phyloP scores from a whole-genome alignment of 2,797 vertebrate genomes.

The Morus bassanus region DNA sequence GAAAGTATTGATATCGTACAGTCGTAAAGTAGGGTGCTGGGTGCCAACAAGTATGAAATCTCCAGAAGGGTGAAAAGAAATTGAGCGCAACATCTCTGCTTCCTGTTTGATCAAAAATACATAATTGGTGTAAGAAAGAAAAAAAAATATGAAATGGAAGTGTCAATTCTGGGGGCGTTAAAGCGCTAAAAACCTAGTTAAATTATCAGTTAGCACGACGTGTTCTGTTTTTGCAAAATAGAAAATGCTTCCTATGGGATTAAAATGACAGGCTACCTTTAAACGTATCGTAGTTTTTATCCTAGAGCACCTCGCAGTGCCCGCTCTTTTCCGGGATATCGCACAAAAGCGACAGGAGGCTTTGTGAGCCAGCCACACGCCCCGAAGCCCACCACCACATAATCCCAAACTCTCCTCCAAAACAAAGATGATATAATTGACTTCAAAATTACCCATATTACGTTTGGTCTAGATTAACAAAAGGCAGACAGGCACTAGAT shows the following conservation, averaged over 20 bases:
- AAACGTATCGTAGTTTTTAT: neutral
- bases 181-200: neutral
- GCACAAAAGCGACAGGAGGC: neutral
- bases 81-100: constrained; percentile 96
- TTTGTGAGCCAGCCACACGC: neutral
- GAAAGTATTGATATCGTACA: constrained; percentile 98
- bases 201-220: neutral
- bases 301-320: neutral
- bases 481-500: neutral
- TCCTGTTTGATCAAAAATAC: constrained; percentile 78
- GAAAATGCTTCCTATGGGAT: neutral
- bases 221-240: neutral
- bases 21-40: constrained; percentile 93
- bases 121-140: neutral
- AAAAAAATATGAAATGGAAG: neutral
- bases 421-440: accelerated
- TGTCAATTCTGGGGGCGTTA: neutral
- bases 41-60: constrained; percentile 96
- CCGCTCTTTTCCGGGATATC: accelerated
- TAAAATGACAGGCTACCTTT: neutral
- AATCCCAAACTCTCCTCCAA: neutral
- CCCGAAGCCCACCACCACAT: neutral
- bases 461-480: neutral
- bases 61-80: constrained; percentile 97
- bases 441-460: neutral